Base-by-base conservation (phyloP, 2,888 invertebrate genomes). In the Euproctis similis region DNA sequence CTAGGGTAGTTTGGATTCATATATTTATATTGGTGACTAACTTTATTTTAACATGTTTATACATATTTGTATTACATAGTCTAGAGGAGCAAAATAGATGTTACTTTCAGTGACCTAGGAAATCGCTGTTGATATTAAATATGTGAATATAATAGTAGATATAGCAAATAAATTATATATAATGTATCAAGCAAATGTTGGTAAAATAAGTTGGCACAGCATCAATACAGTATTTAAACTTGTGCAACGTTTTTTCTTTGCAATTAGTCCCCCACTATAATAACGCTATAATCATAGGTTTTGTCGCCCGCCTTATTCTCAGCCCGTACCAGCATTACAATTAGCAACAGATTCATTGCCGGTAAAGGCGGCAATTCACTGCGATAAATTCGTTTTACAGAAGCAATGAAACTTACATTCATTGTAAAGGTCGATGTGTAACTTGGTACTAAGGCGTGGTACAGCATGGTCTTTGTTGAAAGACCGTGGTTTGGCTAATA, bases 211-310 rank as follows among this genome's bases (percentile, higher is more conserved):
- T n/a, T 53, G 39, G 36, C 40, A 38, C 35, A 41, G 28, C 39
- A 44, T 57, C 53, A 61, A 59, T 58, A 49, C 46, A 46, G 43
- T 47, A 57, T 63, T 59, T 53, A 50, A 48, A 41, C 35, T 34
- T 35, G 27, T 42, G 50, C 59, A 59, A 59, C 61, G 53, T 71
- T 72, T 14, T 73, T 72, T 64, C 59, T 52, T 72, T 70, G 64
- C 73, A 73, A 63, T 61, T 58, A 62, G 63, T 56, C 63, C 67
- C 69, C 72, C 64, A 59, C 36, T 24, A 27, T 74, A 73, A 74
- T 77, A 72, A 72, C 61, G 57, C 63, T 62, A 62, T 81, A 81
- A 81, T 78, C 73, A 81, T 78, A 76, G 77, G 78, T 76, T n/a
- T 76, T 75, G 73, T 65, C 74, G 71, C 75, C 73, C 72, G 47